phyloP scores from a whole-genome alignment of 2,113 vertebrate species.

The Cryptomyrus ogoouensis region DNA sequence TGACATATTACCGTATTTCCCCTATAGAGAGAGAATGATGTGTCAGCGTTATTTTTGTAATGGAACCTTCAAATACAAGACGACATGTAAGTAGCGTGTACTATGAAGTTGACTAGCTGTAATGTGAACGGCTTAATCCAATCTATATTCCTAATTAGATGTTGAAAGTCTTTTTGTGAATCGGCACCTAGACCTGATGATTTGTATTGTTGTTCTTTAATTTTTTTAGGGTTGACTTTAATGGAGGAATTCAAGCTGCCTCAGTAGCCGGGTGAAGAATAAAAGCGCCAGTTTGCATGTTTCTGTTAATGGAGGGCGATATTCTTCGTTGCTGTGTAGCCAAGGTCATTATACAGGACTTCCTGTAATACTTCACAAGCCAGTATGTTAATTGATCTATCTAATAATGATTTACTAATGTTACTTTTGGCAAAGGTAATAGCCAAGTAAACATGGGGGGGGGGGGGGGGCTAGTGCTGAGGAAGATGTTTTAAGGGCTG shows the following conservation, averaged over 20 bases:
- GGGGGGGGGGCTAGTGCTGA: background rate
- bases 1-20: background rate
- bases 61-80: background rate
- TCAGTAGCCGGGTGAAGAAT: background rate
- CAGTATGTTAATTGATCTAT: background rate
- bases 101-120: background rate
- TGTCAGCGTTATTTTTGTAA: constrained; percentile 14
- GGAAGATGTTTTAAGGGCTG: background rate
- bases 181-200: background rate
- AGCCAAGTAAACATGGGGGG: background rate
- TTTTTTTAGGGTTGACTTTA: background rate
- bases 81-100: background rate
- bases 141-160: background rate
- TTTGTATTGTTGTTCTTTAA: background rate
- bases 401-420: background rate
- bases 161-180: background rate
- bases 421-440: background rate
- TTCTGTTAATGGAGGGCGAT: background rate
- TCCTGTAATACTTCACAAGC: background rate
- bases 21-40: constrained; percentile 27
- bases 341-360: background rate
- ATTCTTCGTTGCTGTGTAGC: background rate
- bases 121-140: background rate
- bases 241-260: background rate
- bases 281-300: background rate